These are phyloP conservation scores for Aporophyla lueneburgensis DNA, from an alignment of 2,888 invertebrate species.

Conservation along the genomic window DNA sequence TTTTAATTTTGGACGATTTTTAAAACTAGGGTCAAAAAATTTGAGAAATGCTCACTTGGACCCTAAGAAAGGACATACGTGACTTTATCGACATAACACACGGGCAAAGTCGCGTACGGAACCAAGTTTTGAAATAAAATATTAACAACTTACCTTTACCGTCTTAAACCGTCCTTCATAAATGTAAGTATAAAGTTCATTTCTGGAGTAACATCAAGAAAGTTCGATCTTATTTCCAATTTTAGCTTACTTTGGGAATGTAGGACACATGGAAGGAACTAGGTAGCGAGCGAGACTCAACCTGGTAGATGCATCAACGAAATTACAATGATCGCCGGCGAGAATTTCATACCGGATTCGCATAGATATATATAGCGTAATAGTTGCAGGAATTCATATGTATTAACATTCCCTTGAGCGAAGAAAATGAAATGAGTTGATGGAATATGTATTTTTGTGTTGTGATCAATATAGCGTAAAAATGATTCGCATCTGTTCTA, in stretches of 20 bases:
- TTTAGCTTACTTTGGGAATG: slow-evolving; percentile 58
- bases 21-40: no score
- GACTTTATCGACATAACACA: no score
- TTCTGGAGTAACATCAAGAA: slow-evolving; percentile 44
- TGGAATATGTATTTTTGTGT: slow-evolving; percentile 33
- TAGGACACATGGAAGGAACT: slow-evolving; percentile 51
- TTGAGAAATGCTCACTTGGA: no score
- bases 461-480: slow-evolving; percentile 12
- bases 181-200: slow-evolving; percentile 37
- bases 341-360: slow-evolving; percentile 50
- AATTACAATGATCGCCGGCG: slow-evolving; percentile 63
- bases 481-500: slow-evolving; percentile 1
- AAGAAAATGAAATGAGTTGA: slow-evolving; percentile 34
- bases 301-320: slow-evolving; percentile 64
- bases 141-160: background rate
- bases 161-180: background rate
- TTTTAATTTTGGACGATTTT: no score
- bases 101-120: no score
- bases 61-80: no score
- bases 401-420: slow-evolving; percentile 26
- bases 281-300: slow-evolving; percentile 34
- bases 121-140: background rate
- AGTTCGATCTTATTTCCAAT: slow-evolving; percentile 58
- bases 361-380: slow-evolving; percentile 26
- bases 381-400: slow-evolving; percentile 24